Base-by-base conservation (phyloP, 1,140 invertebrate genomes). In the Portunus trituberculatus region DNA sequence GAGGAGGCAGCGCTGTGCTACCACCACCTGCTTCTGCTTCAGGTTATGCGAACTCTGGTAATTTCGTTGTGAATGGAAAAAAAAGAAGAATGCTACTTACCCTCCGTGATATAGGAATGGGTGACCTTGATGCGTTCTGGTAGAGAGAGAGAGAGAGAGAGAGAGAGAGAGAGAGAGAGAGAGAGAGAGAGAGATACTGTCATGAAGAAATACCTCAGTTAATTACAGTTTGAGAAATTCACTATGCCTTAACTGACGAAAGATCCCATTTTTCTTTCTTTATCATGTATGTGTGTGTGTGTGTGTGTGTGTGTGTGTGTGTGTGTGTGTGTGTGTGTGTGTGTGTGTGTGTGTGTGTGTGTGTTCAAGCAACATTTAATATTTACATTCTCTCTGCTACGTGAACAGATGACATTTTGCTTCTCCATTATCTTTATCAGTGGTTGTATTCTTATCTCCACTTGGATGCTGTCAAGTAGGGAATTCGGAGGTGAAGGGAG, bases 61-160 rank as follows among this genome's bases (percentile, higher is more conserved):
- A n/a, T 76, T 25, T n/a, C 20, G n/a, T n/a, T n/a, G 4, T 76
- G 67, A 76, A 76, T 59, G 8, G 52, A 59, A 59, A 59, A 59
- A 59, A n/a, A 20, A 59, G 52, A 59, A 59, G 20, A 59, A 59
- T 59, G 52, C 20, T 76, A 76, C 67, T 76, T 25, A 20, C n/a
- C 67, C 67, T 76, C 25, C 20, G 1, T 76, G 67, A 76, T 76
- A n/a, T n/a, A 59, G 20, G 52, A 59, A 59, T 16, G 10, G 52
- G 52, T 59, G 52, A 59, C 52, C 20, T 59, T 59, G 52, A 59
- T 59, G 20, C 52, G 52, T 39, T 39, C 39, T 39, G 52, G 52
- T 45, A 25, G 89, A 91, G 89, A 91, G 89, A 91, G 89, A 91
- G 89, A 91, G 89, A 91, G 89, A 91, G 89, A 91, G n/a, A 76